phyloP scores from a whole-genome alignment of 2,113 vertebrate genomes.

The Noturus placidus region DNA sequence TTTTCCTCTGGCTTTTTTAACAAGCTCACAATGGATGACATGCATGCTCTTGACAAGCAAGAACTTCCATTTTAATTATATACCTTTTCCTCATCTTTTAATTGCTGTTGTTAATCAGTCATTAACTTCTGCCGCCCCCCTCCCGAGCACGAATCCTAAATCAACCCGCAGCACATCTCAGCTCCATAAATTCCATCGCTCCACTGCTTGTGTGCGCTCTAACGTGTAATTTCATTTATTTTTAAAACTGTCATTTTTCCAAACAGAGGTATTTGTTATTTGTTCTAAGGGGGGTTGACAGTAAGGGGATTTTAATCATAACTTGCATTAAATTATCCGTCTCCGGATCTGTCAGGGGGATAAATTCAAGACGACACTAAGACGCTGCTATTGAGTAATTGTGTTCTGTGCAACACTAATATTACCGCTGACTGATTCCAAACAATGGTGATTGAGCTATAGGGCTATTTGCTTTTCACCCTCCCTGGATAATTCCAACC shows the following conservation, averaged over 20 bases:
- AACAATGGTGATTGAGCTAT: constrained; percentile 64
- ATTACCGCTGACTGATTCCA: constrained; percentile 73
- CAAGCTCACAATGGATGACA: constrained; percentile 99
- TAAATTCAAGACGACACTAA: constrained; percentile 88
- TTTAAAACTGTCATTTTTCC: constrained; percentile 96
- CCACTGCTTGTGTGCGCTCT: constrained; percentile 76
- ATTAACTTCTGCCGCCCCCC: constrained; percentile 90
- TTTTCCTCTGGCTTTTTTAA: constrained; percentile 96
- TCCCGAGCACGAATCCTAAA: constrained; percentile 91
- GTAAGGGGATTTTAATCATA: constrained; percentile 95
- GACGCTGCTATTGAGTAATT: constrained; percentile 90
- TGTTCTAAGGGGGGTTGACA: constrained; percentile 88
- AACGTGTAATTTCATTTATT: constrained; percentile 97
- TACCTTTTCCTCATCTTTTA: constrained; percentile 92
- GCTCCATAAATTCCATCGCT: constrained; percentile 94
- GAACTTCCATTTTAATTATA: constrained; percentile 99
- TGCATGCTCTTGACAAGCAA: constrained; percentile 99
- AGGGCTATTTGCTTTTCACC: constrained; percentile 54
- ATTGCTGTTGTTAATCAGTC: constrained; percentile 87
- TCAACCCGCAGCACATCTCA: constrained; percentile 91
- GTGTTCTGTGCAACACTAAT: constrained; percentile 84
- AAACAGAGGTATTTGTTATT: constrained; percentile 95
- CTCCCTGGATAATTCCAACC: constrained; percentile 59
- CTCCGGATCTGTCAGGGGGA: constrained; percentile 89
- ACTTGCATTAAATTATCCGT: constrained; percentile 95